Evolutionary conservation across 2,113 vertebrate species (phyloP), one percentile per base, ranked within the genome.

Genomic region (Bos indicus): DNA sequence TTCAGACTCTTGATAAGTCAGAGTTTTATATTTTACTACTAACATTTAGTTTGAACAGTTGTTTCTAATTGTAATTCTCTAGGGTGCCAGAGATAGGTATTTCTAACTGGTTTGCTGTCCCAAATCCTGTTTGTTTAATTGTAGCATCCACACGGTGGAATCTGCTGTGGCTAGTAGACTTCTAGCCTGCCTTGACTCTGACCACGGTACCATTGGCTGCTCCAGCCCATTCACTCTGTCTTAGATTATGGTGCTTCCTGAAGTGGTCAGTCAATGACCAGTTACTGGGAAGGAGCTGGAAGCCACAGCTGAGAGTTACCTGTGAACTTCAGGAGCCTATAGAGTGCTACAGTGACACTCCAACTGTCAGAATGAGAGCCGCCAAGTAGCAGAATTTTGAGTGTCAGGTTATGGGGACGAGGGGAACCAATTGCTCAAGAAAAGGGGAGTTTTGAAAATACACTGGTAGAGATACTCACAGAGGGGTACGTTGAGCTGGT

Each of bases 1-100:
- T 98, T 98, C 97, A 98, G 97, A 97, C 97, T 98, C 97, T 96
- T 71, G 96, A 81, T 77, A 93, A 98, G 88, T 95, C 78, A 96
- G 3, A 1, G 26, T 95, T 98, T 92, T 93, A 93, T 98, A 88
- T 97, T 97, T 97, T 97, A 96, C 96, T 98, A 98, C 83, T 96
- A 94, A 98, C 81, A 33, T 36, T 96, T 97, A 97, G 46, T 96
- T 94, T 90, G 57, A 97, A 62, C 97, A 93, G 7, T 90, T 97
- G 8, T 94, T 3, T 92, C 51, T 98, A 85, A 91, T 94, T 97
- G 90, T 97, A 97, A 96, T 96, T 91, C 93, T 92, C 26, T 95
- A 62, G 84, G 36, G 88, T 91, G 95, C 97, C 98, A 98, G 97
- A 97, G 96, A 87, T 96, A 48, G 23, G 83, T 78, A 77, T 92